These are phyloP conservation scores for Malurus melanocephalus DNA, from an alignment of 2,113 vertebrate species.

Conservation along the genomic window DNA sequence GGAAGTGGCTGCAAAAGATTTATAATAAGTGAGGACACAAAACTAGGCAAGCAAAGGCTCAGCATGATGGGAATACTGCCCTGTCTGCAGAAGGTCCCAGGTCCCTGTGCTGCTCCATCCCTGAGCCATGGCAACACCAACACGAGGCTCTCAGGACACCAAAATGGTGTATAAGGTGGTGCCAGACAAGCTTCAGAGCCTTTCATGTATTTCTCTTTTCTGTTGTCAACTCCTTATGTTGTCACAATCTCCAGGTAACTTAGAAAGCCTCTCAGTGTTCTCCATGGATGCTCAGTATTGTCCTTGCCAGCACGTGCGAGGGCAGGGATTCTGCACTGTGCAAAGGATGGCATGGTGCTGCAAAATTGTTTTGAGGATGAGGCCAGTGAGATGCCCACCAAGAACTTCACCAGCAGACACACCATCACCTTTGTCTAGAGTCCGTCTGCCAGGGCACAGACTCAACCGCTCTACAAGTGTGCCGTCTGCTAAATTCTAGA, in stretches of 20 bases:
- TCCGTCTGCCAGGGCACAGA: background rate
- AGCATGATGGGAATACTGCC: fast-evolving
- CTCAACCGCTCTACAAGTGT: fast-evolving
- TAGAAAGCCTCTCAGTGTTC: background rate
- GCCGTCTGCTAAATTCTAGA: background rate
- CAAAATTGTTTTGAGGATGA: background rate
- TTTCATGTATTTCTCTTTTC: background rate
- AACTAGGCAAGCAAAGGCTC: background rate
- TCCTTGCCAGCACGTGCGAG: background rate
- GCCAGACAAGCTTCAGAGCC: background rate
- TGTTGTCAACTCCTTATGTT: background rate
- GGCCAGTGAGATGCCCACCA: background rate
- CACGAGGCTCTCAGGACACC: background rate
- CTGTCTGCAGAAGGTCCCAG: background rate
- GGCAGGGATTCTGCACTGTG: background rate
- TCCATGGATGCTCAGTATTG: background rate
- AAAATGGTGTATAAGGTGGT: fast-evolving
- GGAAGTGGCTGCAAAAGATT: background rate
- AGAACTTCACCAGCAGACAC: background rate
- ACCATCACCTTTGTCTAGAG: background rate
- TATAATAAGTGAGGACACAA: background rate
- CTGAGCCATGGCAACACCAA: background rate
- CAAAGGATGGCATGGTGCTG: background rate
- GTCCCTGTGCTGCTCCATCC: background rate
- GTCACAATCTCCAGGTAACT: background rate